Evolutionary conservation across 2,888 invertebrate species (phyloP).

Genomic region (Galeopsomyia nigrocyanea): DNA sequence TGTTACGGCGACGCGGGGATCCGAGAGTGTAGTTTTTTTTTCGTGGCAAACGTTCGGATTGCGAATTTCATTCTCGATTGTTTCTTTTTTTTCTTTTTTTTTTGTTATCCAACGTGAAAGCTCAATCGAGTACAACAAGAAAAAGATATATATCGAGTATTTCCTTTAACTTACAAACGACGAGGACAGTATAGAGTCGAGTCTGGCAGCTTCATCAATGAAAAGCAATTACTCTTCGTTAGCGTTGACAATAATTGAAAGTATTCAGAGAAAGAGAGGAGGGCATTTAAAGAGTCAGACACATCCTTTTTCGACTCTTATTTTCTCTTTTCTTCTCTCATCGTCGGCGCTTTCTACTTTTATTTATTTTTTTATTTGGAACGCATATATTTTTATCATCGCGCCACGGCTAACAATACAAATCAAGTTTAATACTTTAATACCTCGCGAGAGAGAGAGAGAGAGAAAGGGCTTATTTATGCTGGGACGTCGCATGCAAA

Average conservation of each 20-base stretch:
- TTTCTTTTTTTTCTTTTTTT: too few relatives aligned
- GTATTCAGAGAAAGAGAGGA: too few relatives aligned
- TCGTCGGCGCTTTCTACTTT: not conserved
- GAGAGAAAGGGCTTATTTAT: constrained; percentile 15
- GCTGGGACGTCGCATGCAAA: constrained; percentile 19
- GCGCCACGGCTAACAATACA: constrained; percentile 30
- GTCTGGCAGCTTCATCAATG: too few relatives aligned
- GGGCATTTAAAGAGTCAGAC: too few relatives aligned
- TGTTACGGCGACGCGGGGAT: too few relatives aligned
- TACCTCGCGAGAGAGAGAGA: constrained; percentile 7
- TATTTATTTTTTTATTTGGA: not conserved
- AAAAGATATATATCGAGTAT: constrained; percentile 7
- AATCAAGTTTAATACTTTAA: constrained; percentile 46
- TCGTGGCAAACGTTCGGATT: too few relatives aligned
- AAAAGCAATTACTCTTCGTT: too few relatives aligned
- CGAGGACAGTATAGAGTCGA: too few relatives aligned
- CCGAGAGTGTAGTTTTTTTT: too few relatives aligned
- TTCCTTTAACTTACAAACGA: not conserved
- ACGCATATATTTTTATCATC: constrained; percentile 27
- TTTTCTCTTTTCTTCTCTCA: constrained; percentile 2
- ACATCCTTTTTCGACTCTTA: too few relatives aligned
- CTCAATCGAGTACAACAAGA: not conserved
- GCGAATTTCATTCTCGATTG: too few relatives aligned
- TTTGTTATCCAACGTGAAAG: not conserved
- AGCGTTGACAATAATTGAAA: too few relatives aligned